These are phyloP conservation scores for Channa maculata DNA, from an alignment of 2,113 vertebrate genomes.

Conservation along the genomic window DNA sequence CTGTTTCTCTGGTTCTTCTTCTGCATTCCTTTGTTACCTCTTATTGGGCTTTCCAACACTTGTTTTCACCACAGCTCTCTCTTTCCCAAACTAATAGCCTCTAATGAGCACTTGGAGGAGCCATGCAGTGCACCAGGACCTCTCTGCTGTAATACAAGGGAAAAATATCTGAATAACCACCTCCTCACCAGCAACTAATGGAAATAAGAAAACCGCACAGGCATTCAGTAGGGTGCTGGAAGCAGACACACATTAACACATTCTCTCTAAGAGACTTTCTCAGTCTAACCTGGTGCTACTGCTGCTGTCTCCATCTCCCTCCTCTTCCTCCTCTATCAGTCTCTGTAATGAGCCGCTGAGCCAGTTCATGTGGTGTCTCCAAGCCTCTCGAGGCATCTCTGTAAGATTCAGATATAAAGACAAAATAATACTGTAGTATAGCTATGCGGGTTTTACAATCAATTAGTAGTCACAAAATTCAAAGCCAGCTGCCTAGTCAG, in stretches of 20 bases:
- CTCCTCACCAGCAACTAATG: conserved; percentile 61
- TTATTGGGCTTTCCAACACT: conserved; percentile 27
- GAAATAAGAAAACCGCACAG: conserved; percentile 56
- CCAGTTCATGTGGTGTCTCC: conserved; percentile 83
- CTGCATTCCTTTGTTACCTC: conserved; percentile 25
- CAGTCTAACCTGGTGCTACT: conserved; percentile 60
- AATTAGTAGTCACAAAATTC: conserved; percentile 3
- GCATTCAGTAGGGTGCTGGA: conserved; percentile 35
- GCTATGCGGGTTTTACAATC: conserved; percentile 4
- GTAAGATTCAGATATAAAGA: conserved; percentile 30
- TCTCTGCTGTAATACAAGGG: conserved; percentile 54
- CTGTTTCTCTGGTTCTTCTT: conserved; percentile 13
- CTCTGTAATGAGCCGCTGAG: conserved; percentile 84
- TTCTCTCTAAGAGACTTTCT: conserved; percentile 21
- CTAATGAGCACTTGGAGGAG: conserved; percentile 69
- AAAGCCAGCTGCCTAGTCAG: neutral
- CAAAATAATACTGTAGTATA: conserved; percentile 10
- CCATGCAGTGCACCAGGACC: conserved; percentile 46
- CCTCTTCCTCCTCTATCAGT: conserved; percentile 77
- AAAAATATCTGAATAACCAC: conserved; percentile 65
- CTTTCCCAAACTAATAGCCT: conserved; percentile 54
- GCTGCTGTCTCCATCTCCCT: conserved; percentile 38
- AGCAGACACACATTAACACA: conserved; percentile 50
- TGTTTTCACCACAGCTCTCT: conserved; percentile 31
- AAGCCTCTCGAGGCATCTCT: conserved; percentile 83